A percentile compares a stretch with the other conserved stretches of the same genome.
Evolutionary conservation across 2,797 vertebrate genomes (phyloP).

Genomic region (Protonibea diacanthus): DNA sequence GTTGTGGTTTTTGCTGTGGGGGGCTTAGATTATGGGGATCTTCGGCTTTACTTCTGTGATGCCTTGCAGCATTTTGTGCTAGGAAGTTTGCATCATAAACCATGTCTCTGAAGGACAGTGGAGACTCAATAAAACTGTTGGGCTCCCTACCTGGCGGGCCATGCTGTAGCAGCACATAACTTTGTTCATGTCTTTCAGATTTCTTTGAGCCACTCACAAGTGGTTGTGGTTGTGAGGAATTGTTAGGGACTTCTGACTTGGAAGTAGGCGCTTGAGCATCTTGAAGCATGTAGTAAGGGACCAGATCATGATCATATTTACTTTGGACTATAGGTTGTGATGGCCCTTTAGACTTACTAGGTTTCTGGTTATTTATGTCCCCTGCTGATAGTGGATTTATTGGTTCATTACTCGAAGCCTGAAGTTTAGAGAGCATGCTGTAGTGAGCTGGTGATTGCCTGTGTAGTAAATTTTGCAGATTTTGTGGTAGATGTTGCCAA

Average conservation of each 20-base stretch:
- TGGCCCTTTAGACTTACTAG: not conserved
- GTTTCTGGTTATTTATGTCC: not conserved
- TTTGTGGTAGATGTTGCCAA: slow-evolving; percentile 23
- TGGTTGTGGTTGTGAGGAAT: not conserved
- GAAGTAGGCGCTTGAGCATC: slow-evolving; percentile 25
- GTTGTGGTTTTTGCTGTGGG: not conserved
- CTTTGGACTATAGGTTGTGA: not conserved
- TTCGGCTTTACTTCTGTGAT: not conserved
- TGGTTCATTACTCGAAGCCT: slow-evolving; percentile 1
- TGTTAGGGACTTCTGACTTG: not conserved
- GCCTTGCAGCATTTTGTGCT: not conserved
- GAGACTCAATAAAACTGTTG: not conserved
- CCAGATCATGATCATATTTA: not conserved
- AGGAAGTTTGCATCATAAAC: slow-evolving; percentile 2
- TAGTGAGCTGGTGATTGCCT: not conserved
- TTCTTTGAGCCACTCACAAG: slow-evolving; percentile 10
- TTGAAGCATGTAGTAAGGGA: slow-evolving; percentile 48
- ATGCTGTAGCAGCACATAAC: slow-evolving; percentile 59
- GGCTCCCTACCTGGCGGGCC: slow-evolving; percentile 58
- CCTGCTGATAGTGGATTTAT: not conserved
- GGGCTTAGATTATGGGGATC: not conserved
- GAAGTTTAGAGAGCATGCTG: not conserved
- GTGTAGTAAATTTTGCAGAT: slow-evolving; percentile 1
- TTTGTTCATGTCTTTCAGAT: slow-evolving; percentile 2
- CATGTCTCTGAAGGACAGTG: not conserved